Evolutionary conservation across 2,888 invertebrate species (phyloP).

Genomic region (Sceliomorpha sp.): DNA sequence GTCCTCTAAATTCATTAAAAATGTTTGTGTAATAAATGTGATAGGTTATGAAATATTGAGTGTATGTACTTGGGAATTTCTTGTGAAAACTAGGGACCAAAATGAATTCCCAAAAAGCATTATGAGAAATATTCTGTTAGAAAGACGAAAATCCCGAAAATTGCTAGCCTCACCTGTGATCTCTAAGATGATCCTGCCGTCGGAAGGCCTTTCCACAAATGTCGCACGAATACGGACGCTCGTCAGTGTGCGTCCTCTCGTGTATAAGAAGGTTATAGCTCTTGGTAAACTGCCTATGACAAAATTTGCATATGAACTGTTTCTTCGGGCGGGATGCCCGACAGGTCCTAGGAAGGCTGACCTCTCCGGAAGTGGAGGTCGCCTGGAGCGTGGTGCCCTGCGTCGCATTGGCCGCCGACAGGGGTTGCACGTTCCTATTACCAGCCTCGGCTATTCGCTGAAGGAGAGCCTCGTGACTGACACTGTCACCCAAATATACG

Average conservation of each 20-base stretch:
- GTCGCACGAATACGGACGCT: conserved; percentile 98
- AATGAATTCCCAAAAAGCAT: no score
- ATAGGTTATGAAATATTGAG: no score
- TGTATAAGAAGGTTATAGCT: conserved; percentile 99
- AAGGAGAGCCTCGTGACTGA: conserved; percentile 69
- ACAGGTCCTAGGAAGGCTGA: conserved; percentile 68
- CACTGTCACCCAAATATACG: conserved; percentile 82
- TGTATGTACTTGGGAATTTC: no score
- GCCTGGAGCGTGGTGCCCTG: conserved; percentile 60
- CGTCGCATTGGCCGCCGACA: conserved; percentile 31
- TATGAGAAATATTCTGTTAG: no score
- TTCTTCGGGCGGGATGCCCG: conserved; percentile 85
- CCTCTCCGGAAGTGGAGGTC: conserved; percentile 63
- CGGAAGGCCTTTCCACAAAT: conserved; percentile 99
- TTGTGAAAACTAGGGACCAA: no score
- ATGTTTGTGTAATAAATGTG: no score
- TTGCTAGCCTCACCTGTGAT: conserved; percentile 90
- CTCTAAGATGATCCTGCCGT: conserved; percentile 96
- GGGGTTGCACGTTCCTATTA: conserved; percentile 22
- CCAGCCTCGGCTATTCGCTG: conserved; percentile 70
- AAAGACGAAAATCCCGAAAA: no score
- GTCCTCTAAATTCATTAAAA: no score
- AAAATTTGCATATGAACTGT: conserved; percentile 99
- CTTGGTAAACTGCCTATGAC: conserved; percentile 98
- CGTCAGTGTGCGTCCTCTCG: conserved; percentile 98